Evolutionary conservation across 2,113 vertebrate genomes (phyloP).

Genomic region (Lepus timidus): DNA sequence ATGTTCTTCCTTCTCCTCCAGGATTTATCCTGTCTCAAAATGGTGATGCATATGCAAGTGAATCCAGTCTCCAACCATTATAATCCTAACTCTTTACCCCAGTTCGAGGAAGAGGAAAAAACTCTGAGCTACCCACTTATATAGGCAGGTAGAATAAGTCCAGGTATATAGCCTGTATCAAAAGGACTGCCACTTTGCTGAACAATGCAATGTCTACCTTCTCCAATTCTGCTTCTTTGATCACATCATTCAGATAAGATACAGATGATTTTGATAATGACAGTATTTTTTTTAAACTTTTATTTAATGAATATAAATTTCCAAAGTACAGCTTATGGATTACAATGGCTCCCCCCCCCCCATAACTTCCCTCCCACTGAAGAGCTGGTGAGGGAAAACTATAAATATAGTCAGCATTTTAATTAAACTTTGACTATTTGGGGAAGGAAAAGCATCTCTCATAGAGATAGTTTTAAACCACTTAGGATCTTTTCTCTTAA

Average conservation of each 20-base stretch:
- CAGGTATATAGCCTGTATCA: slow-evolving; percentile 91
- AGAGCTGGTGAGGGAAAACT: slow-evolving; percentile 66
- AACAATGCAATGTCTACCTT: slow-evolving; percentile 92
- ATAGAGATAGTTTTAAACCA: slow-evolving; percentile 75
- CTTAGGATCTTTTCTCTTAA: slow-evolving; percentile 80
- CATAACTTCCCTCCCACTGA: slow-evolving; percentile 39
- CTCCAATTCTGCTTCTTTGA: slow-evolving; percentile 91
- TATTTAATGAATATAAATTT: too few relatives aligned
- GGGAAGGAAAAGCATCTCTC: slow-evolving; percentile 75
- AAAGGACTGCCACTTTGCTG: slow-evolving; percentile 90
- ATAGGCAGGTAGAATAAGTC: slow-evolving; percentile 93
- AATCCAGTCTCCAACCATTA: slow-evolving; percentile 92
- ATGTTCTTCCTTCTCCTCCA: slow-evolving; percentile 88
- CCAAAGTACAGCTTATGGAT: too few relatives aligned
- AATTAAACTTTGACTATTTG: slow-evolving; percentile 71
- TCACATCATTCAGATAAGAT: slow-evolving; percentile 92
- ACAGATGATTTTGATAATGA: slow-evolving; percentile 92
- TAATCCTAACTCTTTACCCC: slow-evolving; percentile 91
- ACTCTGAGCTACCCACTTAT: slow-evolving; percentile 93
- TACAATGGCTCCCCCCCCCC: too few relatives aligned
- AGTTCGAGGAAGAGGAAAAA: slow-evolving; percentile 93
- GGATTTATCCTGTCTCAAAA: slow-evolving; percentile 91
- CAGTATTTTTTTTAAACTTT: not conserved
- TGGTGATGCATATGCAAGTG: slow-evolving; percentile 90
- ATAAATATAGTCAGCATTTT: slow-evolving; percentile 80